Base-by-base conservation (phyloP, 2,797 vertebrate genomes). In the Amblyopsis hoosieri region DNA sequence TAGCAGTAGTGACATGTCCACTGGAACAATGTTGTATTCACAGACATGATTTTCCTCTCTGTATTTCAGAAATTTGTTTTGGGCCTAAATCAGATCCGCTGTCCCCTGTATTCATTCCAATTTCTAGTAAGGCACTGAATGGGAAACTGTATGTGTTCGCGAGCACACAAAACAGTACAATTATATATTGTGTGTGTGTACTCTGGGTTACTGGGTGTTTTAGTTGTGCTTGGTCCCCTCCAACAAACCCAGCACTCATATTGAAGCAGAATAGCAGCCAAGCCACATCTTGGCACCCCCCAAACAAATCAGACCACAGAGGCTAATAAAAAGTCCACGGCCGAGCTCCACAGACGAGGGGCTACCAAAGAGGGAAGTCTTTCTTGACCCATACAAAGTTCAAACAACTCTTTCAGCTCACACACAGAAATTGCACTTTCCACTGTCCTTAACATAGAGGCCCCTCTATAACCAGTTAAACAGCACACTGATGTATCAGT, bases 261-360 rank as follows among this genome's bases (percentile, higher is more conserved):
- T 78, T 86, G 81, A 83, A 85, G 82, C 73, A 83, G 85, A 91
- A 85, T 68, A 72, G 57, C 59, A 85, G 88, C 85, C 80, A 84
- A 87, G 78, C 84, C 87, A 86, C 84, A 85, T 87, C 67, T 91
- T 91, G 89, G 87, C 89, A 85, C 81, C 74, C 71, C 85, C 87
- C 83, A 88, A 89, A 90, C 87, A 91, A 90, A 91, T 90, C 87
- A 85, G 85, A 85, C 89, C 85, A 87, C 76, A 80, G 89, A 88
- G 80, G 78, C 86, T 85, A 90, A 90, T 90, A 89, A 88, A 89
- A 82, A 71, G 74, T 81, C 76, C 70, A 82, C 70, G 81, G 72
- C 75, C 76, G 13, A 68, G 64, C 63, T 85, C 71, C 74, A 76
- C 76, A 81, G 71, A 80, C 62, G 51, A 83, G 81, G 79, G 78